Evolutionary conservation across 2,113 vertebrate species (phyloP), one percentile per base, ranked within the genome.

Genomic region (Ptilorrhoa leucosticta): DNA sequence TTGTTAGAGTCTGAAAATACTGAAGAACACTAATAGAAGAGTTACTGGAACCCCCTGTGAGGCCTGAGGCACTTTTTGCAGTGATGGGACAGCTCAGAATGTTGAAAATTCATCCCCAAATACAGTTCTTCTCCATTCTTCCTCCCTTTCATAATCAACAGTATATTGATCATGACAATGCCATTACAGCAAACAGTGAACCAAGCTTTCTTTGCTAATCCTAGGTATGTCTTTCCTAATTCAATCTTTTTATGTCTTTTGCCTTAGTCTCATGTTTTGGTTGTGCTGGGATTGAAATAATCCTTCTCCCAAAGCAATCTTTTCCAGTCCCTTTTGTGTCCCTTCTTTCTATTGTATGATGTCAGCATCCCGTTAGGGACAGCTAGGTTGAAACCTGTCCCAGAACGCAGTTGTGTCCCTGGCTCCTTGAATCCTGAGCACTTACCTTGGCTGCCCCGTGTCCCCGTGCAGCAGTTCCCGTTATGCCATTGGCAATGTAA

Each of bases 391-490:
- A 54, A 76, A 65, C 10, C 13, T 56, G 42, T 31, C 79, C 26
- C 65, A 71, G 35, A 58, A 42, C 3, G 9, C 4, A 61, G 7
- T 1, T 54, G 17, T 40, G 10, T 33, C 50, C 27, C 47, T 63
- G 39, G 51, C 22, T 80, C 76, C 28, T 75, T 57, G 45, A 35
- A 78, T 79, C 61, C 37, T 58, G 56, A 81, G 54, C 40, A 51
- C 98, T 98, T 91, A 98, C 98, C 97, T 89, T 28, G 42, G 68
- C 53, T 58, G 69, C 58, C 39, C 33, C 21, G 64, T 56, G 79
- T 85, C 87, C 83, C 58, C 4, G 5, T 2, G 27, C 39, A 72
- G 79, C 1, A 33, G 33, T 64, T 90, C 16, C 20, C 4, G 37
- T 1, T 65, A 75, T 40, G 37, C 85, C 66, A 44, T 2, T 8